Conservation (phyloP, 2,888 invertebrate species). For the Catonia carolina region DNA sequence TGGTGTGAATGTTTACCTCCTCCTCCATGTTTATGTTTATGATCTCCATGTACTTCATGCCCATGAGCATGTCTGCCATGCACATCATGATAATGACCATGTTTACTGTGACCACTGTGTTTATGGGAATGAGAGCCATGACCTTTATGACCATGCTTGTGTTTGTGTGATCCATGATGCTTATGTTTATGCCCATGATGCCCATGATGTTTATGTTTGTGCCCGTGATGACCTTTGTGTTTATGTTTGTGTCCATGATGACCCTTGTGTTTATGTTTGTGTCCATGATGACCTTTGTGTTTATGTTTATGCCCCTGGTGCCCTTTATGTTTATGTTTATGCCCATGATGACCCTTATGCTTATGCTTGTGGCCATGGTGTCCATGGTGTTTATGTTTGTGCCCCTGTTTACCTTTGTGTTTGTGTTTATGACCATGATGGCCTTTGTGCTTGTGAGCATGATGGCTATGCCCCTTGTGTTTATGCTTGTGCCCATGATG, state of each 20-base stretch:
- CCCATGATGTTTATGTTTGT: conserved; percentile 17
- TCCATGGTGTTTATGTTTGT: conserved; percentile 31
- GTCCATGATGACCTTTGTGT: conserved; percentile 16
- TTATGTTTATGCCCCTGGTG: conserved; percentile 25
- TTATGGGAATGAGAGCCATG: conserved; percentile 26
- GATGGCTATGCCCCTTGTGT: conserved; percentile 33
- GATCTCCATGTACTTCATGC: conserved; percentile 21
- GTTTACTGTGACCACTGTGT: conserved; percentile 30
- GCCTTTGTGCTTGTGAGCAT: conserved; percentile 35
- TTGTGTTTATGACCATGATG: conserved; percentile 27
- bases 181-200: conserved; percentile 28
- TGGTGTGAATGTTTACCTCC: conserved; percentile 29
- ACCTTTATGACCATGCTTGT: conserved; percentile 24
- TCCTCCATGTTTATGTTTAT: conserved; percentile 27
- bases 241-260: conserved; percentile 18
- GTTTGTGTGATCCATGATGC: conserved; percentile 31
- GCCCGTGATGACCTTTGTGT: conserved; percentile 15
- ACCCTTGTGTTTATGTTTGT: conserved; percentile 22
- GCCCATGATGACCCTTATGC: conserved; percentile 17
- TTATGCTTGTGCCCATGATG: conserved; percentile 32
- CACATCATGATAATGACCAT: conserved; percentile 21
- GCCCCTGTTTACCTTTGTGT: conserved; percentile 32
- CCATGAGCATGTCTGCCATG: conserved; percentile 25
- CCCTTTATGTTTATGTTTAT: conserved; percentile 12
- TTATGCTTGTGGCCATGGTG: conserved; percentile 29